phyloP scores from a whole-genome alignment of 2,888 invertebrate genomes.

The Coleophora deauratella region DNA sequence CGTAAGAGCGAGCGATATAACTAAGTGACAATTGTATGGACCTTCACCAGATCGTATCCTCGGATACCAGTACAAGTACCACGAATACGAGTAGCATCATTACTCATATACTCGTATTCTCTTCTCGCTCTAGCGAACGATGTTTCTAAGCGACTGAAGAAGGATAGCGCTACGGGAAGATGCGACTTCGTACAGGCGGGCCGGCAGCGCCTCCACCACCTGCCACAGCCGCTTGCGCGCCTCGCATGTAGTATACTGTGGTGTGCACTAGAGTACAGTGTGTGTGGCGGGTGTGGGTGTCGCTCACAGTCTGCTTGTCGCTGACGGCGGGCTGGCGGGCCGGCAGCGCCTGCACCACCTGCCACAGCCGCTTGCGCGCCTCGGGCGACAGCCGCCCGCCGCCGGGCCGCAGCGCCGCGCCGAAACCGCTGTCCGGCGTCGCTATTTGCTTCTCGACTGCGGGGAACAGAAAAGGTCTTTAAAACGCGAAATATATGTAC shows the following conservation, averaged over 20 bases:
- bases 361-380: slow-evolving; percentile 53
- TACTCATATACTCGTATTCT: too few species aligned
- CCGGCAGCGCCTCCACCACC: slow-evolving; percentile 47
- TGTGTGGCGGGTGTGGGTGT: background rate
- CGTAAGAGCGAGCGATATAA: too few species aligned
- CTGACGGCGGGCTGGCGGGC: slow-evolving; percentile 17
- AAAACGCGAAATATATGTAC: too few species aligned
- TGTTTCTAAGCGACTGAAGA: too few species aligned
- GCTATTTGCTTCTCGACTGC: slow-evolving; percentile 41
- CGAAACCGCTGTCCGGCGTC: slow-evolving; percentile 65
- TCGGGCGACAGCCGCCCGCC: slow-evolving; percentile 48
- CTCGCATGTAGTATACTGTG: too few species aligned
- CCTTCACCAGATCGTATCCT: too few species aligned
- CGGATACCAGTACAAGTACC: too few species aligned
- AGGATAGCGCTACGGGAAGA: too few species aligned
- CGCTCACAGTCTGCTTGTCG: slow-evolving; percentile 39
- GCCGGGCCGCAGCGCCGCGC: slow-evolving; percentile 51
- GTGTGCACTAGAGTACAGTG: background rate
- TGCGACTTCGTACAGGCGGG: slow-evolving; percentile 17
- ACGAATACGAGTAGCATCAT: too few species aligned
- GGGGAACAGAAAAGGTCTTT: too few species aligned
- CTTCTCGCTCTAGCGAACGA: too few species aligned
- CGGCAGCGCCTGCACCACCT: slow-evolving; percentile 47
- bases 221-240: slow-evolving; percentile 54
- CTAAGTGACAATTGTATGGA: too few species aligned